Percentiles rank a stretch among this genome's conserved stretches.
phyloP scores from a whole-genome alignment of 2,797 vertebrate genomes.

The Rhinophrynus dorsalis region DNA sequence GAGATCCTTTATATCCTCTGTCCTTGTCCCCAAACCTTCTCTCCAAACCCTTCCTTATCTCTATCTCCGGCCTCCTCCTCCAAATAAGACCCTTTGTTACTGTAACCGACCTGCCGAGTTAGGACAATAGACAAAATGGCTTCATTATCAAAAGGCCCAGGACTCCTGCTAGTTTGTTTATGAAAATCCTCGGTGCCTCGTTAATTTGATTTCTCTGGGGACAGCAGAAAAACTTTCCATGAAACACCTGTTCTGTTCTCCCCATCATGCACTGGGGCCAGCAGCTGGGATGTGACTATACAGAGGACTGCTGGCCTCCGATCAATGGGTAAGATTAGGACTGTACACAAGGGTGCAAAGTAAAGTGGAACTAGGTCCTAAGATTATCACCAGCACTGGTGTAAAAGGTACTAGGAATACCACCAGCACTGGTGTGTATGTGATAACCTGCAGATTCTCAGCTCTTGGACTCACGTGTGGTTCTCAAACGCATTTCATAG shows the following conservation, averaged over 20 bases:
- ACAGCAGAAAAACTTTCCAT: neutral
- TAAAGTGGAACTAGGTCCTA: no score
- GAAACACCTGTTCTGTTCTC: constrained; percentile 20
- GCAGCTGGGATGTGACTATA: neutral
- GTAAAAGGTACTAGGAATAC: no score
- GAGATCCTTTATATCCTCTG: neutral
- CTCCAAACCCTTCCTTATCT: neutral
- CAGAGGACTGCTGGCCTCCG: no score
- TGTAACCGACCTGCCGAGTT: constrained; percentile 2
- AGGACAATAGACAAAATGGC: constrained; percentile 2
- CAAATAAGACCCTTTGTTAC: neutral
- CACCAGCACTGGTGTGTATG: no score
- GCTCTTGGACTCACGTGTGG: no score
- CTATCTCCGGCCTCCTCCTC: neutral
- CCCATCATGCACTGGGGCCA: neutral
- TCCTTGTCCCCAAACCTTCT: neutral
- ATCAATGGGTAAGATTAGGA: no score
- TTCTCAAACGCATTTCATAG: no score
- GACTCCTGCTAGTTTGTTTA: constrained; percentile 23
- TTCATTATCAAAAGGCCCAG: constrained; percentile 1
- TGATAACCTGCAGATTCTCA: no score
- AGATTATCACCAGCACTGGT: no score
- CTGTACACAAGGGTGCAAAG: no score
- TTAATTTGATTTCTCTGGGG: constrained; percentile 5
- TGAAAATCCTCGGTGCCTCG: neutral